phyloP scores from a whole-genome alignment of 2,113 vertebrate genomes.

The Barbus barbus region DNA sequence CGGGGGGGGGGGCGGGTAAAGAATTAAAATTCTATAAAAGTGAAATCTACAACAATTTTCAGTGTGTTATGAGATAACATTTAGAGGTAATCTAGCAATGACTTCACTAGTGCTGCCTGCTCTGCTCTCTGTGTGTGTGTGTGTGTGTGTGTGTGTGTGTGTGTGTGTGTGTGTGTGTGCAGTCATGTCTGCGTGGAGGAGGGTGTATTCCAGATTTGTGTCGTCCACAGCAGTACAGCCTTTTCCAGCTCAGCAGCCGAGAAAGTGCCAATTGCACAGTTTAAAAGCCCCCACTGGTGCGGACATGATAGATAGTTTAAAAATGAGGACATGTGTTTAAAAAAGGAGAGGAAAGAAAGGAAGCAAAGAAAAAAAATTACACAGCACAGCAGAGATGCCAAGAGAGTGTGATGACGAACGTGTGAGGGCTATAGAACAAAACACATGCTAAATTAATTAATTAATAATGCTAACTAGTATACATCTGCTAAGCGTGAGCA shows the following conservation, averaged over 20 bases:
- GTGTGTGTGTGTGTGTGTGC: conserved; percentile 25
- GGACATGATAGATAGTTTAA: conserved; percentile 84
- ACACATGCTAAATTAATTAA: not conserved
- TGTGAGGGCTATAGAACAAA: not conserved
- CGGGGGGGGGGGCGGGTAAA: too few species aligned
- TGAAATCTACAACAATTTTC: too few species aligned
- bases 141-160: too few species aligned
- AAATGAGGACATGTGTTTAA: conserved; percentile 81
- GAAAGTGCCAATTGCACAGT: conserved; percentile 85
- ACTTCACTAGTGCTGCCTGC: too few species aligned
- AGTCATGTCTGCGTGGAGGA: conserved; percentile 36
- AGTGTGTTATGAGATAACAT: too few species aligned
- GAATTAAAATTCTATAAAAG: too few species aligned
- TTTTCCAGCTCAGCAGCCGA: conserved; percentile 84
- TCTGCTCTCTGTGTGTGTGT: too few species aligned
- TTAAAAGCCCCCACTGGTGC: conserved; percentile 81
- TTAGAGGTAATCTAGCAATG: too few species aligned
- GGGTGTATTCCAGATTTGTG: conserved; percentile 63
- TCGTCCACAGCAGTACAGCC: conserved; percentile 72
- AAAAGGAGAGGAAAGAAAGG: conserved; percentile 57
- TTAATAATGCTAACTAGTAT: not conserved
- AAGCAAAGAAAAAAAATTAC: conserved; percentile 21
- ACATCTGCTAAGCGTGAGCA: not conserved
- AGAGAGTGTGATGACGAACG: not conserved
- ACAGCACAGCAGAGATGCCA: conserved; percentile 39